A percentile compares a stretch with the other conserved stretches of the same genome.
Evolutionary conservation across 2,888 invertebrate genomes (phyloP).

Genomic region (Neoascia interrupta): DNA sequence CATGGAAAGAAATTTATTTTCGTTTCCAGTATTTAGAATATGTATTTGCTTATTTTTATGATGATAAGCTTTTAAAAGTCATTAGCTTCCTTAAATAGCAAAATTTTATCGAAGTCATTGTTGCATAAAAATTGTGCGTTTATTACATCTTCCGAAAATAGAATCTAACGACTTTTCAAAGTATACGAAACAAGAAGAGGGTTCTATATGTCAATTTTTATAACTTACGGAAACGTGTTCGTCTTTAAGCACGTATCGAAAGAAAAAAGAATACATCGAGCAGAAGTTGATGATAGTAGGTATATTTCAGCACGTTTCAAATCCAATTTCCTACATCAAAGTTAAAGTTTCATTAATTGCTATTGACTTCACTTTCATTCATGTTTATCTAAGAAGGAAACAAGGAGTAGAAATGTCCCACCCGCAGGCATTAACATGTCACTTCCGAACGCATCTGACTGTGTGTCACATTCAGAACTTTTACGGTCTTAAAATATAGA

Average conservation of each 20-base stretch:
- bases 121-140: no score
- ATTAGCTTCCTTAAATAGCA: no score
- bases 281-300: background rate
- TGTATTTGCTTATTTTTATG: no score
- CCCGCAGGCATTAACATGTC: constrained; percentile 16
- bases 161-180: background rate
- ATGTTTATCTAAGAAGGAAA: constrained; percentile 1
- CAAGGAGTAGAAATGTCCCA: constrained; percentile 14
- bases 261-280: constrained; percentile 16
- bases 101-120: no score
- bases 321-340: constrained; percentile 62
- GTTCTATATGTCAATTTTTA: constrained; percentile 8
- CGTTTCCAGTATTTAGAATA: no score
- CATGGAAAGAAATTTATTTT: no score
- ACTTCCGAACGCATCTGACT: constrained; percentile 33
- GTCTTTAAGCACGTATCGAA: constrained; percentile 16
- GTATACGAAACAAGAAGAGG: background rate
- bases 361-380: constrained; percentile 41
- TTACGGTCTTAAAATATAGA: constrained; percentile 3
- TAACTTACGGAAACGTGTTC: constrained; percentile 10
- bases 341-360: constrained; percentile 53
- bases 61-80: no score
- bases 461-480: constrained; percentile 25
- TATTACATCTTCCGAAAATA: no score
- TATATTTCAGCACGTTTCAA: constrained; percentile 49